phyloP scores from a whole-genome alignment of 2,888 invertebrate species.

The Podotricha telesiphe region DNA sequence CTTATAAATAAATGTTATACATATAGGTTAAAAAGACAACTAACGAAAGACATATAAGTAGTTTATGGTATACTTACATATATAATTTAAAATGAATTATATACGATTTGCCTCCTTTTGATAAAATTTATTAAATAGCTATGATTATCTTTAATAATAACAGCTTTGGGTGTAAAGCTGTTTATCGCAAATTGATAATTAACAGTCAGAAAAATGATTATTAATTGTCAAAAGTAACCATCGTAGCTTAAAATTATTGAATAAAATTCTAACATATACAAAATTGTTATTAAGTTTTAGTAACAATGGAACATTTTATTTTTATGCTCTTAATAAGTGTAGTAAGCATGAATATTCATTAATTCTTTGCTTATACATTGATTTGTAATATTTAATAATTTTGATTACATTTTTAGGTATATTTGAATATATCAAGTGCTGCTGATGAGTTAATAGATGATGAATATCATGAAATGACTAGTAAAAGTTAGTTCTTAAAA shows the following conservation, averaged over 20 bases:
- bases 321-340: background rate
- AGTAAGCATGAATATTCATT: constrained; percentile 3
- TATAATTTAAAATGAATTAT: too few species aligned
- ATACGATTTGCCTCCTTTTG: too few species aligned
- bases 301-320: background rate
- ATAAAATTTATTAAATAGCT: too few species aligned
- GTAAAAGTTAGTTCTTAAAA: constrained; percentile 1
- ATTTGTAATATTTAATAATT: background rate
- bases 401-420: background rate
- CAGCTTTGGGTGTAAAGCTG: background rate
- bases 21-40: background rate
- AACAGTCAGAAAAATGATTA: background rate
- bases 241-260: background rate
- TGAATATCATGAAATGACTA: constrained; percentile 11
- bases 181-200: background rate
- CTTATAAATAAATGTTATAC: background rate
- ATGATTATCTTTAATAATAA: too few species aligned
- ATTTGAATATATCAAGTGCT: background rate
- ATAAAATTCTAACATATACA: background rate
- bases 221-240: constrained; percentile 1
- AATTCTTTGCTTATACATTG: background rate
- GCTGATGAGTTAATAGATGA: constrained; percentile 4
- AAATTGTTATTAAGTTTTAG: background rate
- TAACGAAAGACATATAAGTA: too few species aligned
- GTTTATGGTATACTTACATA: too few species aligned